phyloP scores from a whole-genome alignment of 2,888 invertebrate species.

The Diarsia dahlii region DNA sequence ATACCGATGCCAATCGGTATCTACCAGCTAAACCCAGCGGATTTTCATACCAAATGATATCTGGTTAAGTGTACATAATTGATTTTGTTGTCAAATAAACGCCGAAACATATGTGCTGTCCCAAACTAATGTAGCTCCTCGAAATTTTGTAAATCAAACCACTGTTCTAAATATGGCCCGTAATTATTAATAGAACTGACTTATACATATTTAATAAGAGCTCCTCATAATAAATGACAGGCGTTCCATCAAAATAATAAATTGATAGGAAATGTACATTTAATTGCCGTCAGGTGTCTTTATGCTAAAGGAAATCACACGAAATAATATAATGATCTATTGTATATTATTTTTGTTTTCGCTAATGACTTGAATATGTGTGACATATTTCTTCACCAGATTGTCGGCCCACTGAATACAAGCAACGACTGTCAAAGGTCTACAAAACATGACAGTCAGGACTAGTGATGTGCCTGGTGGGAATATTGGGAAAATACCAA shows the following conservation, averaged over 20 bases:
- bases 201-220: not conserved
- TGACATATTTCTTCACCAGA: too few relatives aligned
- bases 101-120: too few relatives aligned
- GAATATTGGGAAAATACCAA: too few relatives aligned
- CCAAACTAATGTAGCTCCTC: not conserved
- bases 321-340: not conserved
- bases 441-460: too few relatives aligned
- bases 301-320: not conserved
- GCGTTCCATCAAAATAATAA: not conserved
- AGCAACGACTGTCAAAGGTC: too few relatives aligned
- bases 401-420: too few relatives aligned
- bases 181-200: not conserved
- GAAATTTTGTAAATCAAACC: not conserved
- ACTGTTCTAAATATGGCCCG: not conserved
- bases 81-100: not conserved
- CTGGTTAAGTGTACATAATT: too few relatives aligned
- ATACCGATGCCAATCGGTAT: too few relatives aligned
- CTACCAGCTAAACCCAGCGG: too few relatives aligned
- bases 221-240: not conserved
- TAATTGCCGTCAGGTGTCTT: conserved; percentile 1
- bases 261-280: not conserved
- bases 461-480: too few relatives aligned
- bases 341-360: not conserved
- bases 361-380: not conserved
- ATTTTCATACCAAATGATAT: not conserved